Percentiles rank a stretch among this genome's conserved stretches.
These are phyloP conservation scores for Tamias sibiricus DNA, from an alignment of 2,113 vertebrate species.

Conservation along the genomic window DNA sequence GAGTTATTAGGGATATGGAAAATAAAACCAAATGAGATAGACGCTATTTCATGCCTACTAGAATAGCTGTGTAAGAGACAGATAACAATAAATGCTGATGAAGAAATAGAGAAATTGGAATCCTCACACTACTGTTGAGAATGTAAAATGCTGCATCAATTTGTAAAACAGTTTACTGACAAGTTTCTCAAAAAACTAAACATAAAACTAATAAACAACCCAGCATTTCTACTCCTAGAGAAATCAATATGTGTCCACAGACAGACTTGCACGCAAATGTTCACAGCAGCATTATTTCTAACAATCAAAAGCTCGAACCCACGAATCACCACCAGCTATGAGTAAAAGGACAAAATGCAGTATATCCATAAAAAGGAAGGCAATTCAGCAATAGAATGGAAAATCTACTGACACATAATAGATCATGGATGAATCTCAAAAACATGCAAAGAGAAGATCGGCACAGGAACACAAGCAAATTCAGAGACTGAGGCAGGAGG, in stretches of 20 bases:
- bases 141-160: background rate
- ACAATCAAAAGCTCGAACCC: background rate
- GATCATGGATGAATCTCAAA: background rate
- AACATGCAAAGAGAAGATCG: background rate
- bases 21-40: background rate
- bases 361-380: background rate
- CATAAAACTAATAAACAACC: background rate
- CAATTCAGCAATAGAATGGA: background rate
- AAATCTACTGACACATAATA: background rate
- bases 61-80: background rate
- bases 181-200: slow-evolving; percentile 24
- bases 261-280: background rate
- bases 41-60: background rate
- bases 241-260: background rate
- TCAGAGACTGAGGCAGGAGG: background rate
- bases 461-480: background rate
- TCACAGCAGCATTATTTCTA: background rate
- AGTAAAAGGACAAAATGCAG: background rate
- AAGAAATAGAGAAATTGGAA: background rate
- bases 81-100: background rate
- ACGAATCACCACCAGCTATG: background rate
- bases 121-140: background rate
- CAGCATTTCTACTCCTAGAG: background rate
- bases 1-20: background rate
- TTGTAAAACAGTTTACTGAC: background rate